Evolutionary conservation across 2,888 invertebrate genomes (phyloP).

Genomic region (Hirtodrosophila histrioides): DNA sequence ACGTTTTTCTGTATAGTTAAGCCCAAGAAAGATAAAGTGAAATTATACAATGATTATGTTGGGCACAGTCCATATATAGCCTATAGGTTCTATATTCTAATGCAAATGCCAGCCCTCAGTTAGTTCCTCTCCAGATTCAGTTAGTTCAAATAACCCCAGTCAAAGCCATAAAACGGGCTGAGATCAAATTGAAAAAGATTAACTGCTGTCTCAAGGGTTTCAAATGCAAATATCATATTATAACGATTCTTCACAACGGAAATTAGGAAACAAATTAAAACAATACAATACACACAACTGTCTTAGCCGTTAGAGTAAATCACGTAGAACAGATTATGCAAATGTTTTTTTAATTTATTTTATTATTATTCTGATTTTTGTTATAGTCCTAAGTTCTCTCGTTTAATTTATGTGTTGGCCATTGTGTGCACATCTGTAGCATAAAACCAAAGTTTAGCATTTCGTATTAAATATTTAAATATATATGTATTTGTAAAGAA

Average conservation of each 20-base stretch:
- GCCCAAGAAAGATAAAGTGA: constrained; percentile 18
- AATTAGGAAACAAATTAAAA: constrained; percentile 22
- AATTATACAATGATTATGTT: constrained; percentile 30
- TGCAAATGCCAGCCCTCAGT: constrained; percentile 48
- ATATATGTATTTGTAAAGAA: constrained; percentile 72
- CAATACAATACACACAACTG: constrained; percentile 33
- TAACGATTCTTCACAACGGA: constrained; percentile 45
- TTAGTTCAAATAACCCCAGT: constrained; percentile 20
- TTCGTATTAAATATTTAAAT: constrained; percentile 63
- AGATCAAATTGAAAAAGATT: constrained; percentile 26
- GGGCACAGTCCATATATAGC: constrained; percentile 63
- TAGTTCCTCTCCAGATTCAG: constrained; percentile 61
- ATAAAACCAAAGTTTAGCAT: constrained; percentile 80
- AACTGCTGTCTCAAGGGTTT: constrained; percentile 74
- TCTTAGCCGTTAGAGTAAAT: constrained; percentile 35
- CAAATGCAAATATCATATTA: constrained; percentile 45
- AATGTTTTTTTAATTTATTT: constrained; percentile 46
- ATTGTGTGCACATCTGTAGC: constrained; percentile 78
- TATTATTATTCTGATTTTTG: constrained; percentile 52
- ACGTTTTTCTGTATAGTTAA: constrained; percentile 36
- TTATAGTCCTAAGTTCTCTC: constrained; percentile 64
- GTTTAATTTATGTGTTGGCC: constrained; percentile 70
- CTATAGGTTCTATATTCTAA: constrained; percentile 29
- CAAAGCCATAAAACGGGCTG: constrained; percentile 31
- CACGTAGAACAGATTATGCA: constrained; percentile 20